Evolutionary conservation across 2,113 vertebrate genomes (phyloP).

Genomic region (Catharus fuscescens): DNA sequence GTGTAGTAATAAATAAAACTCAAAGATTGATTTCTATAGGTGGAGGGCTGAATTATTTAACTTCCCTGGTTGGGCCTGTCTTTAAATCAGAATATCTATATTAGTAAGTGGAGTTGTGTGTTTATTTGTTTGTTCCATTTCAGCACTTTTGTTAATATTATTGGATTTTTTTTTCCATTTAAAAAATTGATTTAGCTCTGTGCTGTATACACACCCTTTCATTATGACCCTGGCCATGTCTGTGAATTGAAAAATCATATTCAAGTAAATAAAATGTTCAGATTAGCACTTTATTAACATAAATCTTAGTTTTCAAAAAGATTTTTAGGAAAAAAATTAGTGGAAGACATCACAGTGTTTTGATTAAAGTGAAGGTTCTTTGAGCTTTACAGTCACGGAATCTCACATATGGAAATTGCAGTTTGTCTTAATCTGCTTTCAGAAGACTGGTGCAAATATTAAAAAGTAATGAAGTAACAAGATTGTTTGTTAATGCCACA

Average conservation of each 20-base stretch:
- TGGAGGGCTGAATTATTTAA: neutral
- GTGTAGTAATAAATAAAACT: neutral
- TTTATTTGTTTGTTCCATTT: neutral
- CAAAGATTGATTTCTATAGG: neutral
- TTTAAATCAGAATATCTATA: neutral
- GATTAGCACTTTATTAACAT: conserved; percentile 21
- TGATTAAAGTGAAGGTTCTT: conserved; percentile 71
- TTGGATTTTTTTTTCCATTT: neutral
- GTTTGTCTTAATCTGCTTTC: conserved; percentile 73
- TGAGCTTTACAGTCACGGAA: conserved; percentile 64
- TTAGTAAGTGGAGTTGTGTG: neutral
- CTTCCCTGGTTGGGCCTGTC: neutral
- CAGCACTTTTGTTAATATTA: neutral
- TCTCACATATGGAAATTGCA: conserved; percentile 73
- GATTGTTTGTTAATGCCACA: conserved; percentile 79
- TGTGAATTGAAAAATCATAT: neutral
- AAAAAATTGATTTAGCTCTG: neutral
- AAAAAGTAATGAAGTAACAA: conserved; percentile 81
- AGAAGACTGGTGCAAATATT: conserved; percentile 75
- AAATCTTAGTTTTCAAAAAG: conserved; percentile 39
- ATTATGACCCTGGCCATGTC: neutral
- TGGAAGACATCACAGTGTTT: conserved; percentile 49
- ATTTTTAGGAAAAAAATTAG: neutral
- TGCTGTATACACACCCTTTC: neutral
- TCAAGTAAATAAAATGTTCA: neutral